phyloP scores from a whole-genome alignment of 2,888 invertebrate genomes.

The Rhyacophila evoluta region DNA sequence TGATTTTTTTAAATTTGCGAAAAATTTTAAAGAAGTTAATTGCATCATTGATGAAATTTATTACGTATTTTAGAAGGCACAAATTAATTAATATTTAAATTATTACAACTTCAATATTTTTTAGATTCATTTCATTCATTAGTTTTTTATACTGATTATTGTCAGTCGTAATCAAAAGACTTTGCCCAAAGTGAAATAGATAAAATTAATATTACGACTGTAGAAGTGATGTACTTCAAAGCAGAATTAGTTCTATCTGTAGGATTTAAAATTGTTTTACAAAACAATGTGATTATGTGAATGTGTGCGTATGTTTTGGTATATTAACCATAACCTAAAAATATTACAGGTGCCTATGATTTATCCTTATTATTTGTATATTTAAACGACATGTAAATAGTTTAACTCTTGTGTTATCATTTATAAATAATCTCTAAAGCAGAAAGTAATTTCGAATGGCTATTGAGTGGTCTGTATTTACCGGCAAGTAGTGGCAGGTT shows the following conservation, averaged over 20 bases:
- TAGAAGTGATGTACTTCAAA: constrained; percentile 46
- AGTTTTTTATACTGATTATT: too few relatives aligned
- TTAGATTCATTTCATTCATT: too few relatives aligned
- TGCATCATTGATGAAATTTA: too few relatives aligned
- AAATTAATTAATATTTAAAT: too few relatives aligned
- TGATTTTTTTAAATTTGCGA: too few relatives aligned
- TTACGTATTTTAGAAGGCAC: too few relatives aligned
- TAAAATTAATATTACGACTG: constrained; percentile 38
- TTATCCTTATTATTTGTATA: constrained; percentile 23
- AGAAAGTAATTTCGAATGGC: background rate
- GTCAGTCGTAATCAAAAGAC: too few relatives aligned
- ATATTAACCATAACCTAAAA: constrained; percentile 33
- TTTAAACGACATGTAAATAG: background rate
- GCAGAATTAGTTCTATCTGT: constrained; percentile 37
- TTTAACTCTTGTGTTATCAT: background rate
- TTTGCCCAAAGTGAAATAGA: constrained; percentile 32
- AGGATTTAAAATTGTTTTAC: constrained; percentile 16
- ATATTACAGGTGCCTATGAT: constrained; percentile 33
- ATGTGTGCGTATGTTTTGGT: constrained; percentile 28
- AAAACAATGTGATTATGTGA: constrained; percentile 33
- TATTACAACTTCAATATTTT: too few relatives aligned
- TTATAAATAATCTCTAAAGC: constrained; percentile 11
- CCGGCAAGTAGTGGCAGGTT: background rate
- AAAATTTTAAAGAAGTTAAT: too few relatives aligned
- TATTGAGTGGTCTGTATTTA: constrained; percentile 4